Percentiles rank a stretch among this genome's conserved stretches.
Conservation (phyloP, 2,113 vertebrate species). For the Aviceda subcristata region DNA sequence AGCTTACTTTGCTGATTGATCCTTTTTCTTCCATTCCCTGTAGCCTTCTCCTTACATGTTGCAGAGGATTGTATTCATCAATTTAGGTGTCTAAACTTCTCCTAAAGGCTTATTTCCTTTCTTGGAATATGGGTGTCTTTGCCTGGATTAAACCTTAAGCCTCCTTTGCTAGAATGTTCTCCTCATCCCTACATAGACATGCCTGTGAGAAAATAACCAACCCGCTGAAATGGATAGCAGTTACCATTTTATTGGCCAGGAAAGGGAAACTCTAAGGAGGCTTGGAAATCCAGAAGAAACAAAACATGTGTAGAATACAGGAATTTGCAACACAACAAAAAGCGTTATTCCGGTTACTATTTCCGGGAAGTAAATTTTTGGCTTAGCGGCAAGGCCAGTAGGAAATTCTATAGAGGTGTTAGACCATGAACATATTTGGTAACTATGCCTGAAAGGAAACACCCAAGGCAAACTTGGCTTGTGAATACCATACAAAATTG, state of each 20-base stretch:
- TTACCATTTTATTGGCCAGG: neutral
- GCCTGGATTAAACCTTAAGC: neutral
- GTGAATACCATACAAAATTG: neutral
- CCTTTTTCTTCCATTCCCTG: neutral
- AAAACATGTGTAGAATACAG: neutral
- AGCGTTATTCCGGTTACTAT: neutral
- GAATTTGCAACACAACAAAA: neutral
- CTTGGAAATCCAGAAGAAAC: neutral
- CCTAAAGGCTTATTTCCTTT: neutral
- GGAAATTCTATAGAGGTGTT: conserved; percentile 20
- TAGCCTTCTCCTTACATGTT: neutral
- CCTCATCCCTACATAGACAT: neutral
- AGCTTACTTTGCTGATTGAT: neutral
- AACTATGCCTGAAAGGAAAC: conserved; percentile 10
- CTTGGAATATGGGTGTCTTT: neutral
- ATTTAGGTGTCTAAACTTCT: neutral
- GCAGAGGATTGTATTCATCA: neutral
- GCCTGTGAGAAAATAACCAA: neutral
- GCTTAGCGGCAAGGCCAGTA: neutral
- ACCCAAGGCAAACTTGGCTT: neutral
- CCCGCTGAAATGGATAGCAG: neutral
- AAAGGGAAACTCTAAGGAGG: neutral
- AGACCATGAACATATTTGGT: neutral
- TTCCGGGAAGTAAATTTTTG: conserved; percentile 1
- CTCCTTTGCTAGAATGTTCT: neutral